Base-by-base conservation (phyloP, 2,888 invertebrate genomes). In the Nomada flava region DNA sequence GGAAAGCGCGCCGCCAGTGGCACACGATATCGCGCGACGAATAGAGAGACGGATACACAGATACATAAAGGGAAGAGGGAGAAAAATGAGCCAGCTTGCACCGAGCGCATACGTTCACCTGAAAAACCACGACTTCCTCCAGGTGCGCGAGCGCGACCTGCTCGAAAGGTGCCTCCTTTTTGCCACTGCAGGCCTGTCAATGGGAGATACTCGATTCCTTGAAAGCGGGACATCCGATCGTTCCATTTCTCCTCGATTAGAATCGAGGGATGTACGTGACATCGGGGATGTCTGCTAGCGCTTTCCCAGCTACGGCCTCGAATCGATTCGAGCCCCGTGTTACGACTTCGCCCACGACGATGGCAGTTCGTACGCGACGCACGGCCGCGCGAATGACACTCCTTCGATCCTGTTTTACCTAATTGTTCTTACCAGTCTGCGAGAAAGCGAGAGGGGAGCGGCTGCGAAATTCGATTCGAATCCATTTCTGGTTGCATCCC, bases 141-240 rank as follows among this genome's bases (percentile, higher is more conserved):
- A 85, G 85, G 82, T 85, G 85, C 82, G 29, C 42, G 73, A 69
- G 88, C 82, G 73, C 72, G 88, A 87, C 88, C 86, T 88, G 87
- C 77, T 82, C 69, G 67, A 65, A 70, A 76, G 69, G 78, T 72
- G 82, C 77, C 73, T 72, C 76, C 63, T 70, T 70, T 62, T 65
- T 23, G 63, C 55, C 69, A 67, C 64, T 57, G 57, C 47, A 18
- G 65, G 42, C 55, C 55, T 29, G 69, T 91, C 90, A 91, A 92
- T 90, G 84, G 88, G 26, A 90, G 92, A 92, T 89, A 92, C 92
- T 92, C 91, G 92, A 93, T 91, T 92, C 92, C 83, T 84, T n/a
- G 64, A 84, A 79, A 81, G 82, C 85, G 83, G 79, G 82, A 89
- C 87, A 91, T 90, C 88, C 87, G 91, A 92, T 92, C 90, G 89